Percentiles rank a stretch among this genome's conserved stretches.
phyloP scores from a whole-genome alignment of 2,797 vertebrate genomes.

The Neopelma chrysocephalum region DNA sequence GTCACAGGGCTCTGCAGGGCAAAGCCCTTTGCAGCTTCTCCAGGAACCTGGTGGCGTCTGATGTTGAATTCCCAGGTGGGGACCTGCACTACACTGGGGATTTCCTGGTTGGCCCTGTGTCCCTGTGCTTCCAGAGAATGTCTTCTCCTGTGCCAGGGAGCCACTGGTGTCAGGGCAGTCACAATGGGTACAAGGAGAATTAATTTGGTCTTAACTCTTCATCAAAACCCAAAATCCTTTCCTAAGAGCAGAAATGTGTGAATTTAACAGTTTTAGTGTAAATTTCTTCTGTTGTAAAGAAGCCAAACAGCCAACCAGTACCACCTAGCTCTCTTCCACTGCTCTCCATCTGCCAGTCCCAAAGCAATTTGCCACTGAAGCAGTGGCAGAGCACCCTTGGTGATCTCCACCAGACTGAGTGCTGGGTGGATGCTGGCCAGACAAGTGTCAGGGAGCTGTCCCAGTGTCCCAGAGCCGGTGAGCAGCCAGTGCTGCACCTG shows the following conservation, averaged over 20 bases:
- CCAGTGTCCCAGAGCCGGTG: rapidly evolving
- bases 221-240: background rate
- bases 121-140: background rate
- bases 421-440: background rate
- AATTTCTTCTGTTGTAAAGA: background rate
- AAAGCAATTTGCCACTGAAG: background rate
- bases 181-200: background rate
- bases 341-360: background rate
- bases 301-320: background rate
- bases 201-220: background rate
- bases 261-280: background rate
- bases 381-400: rapidly evolving
- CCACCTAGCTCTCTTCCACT: background rate
- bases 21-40: background rate
- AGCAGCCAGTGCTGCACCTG: background rate
- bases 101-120: background rate
- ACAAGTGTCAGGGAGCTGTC: background rate
- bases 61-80: background rate
- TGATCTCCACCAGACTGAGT: rapidly evolving
- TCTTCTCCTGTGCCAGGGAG: background rate
- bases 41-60: background rate
- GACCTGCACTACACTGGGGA: background rate
- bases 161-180: rapidly evolving
- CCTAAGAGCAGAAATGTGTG: rapidly evolving
- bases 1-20: background rate